Evolutionary conservation across 2,888 invertebrate species (phyloP), one percentile per base, ranked within the genome.

Genomic region (Sinotaia quadrata): DNA sequence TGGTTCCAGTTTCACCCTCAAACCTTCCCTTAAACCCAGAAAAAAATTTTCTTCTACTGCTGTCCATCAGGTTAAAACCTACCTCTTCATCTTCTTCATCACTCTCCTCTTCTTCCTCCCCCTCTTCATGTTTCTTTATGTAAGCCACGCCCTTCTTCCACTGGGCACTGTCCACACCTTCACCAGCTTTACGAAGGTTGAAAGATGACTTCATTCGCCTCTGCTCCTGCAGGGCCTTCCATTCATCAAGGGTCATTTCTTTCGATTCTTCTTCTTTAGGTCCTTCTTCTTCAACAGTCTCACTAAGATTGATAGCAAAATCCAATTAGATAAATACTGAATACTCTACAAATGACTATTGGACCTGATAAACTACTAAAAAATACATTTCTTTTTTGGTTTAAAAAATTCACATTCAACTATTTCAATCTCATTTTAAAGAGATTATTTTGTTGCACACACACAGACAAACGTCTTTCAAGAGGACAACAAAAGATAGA

Each of bases 201-300:
- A 93, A 97, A 81, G 93, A 93, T 60, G 96, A 95, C 88, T 95
- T 94, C 72, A 92, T 91, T 80, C 95, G 93, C 66, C 91, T 92
- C 84, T 93, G 86, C n/a, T 78, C 79, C 84, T 94, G 94, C 83
- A 94, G 90, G 69, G 95, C 95, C 89, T 95, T 95, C 93, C 95
- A 97, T 91, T 97, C 97, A 86, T 97, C 97, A 80, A 97, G 90
- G 44, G 97, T 97, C 88, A 97, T 91, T 90, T 94, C 94, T 84
- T 94, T 93, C 60, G 93, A 92, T 88, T 93, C 94, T 78, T 94
- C 94, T 83, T 94, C 94, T 52, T 82, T 83, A n/a, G 74, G 74
- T 47, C 69, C 73, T 36, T 68, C 71, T 61, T 33, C 72, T 57
- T 75, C 75, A 34, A 52, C 78, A 60, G 78, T 82, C 69, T 84